phyloP scores from a whole-genome alignment of 1,140 invertebrate genomes.

The Atopsyche davidsoni region DNA sequence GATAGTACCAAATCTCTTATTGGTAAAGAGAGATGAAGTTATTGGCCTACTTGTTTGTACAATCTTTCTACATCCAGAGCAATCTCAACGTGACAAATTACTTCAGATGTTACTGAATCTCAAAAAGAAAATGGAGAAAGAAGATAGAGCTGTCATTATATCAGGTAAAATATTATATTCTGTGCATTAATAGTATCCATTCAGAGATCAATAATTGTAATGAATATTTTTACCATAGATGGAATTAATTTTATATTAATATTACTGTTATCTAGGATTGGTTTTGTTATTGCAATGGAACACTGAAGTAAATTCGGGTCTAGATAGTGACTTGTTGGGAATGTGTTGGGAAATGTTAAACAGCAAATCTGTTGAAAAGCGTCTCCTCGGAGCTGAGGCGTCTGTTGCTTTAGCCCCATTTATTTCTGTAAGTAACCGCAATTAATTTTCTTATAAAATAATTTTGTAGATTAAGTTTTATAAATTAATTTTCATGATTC shows the following conservation, averaged over 20 bases:
- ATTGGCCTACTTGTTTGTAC: slow-evolving; percentile 64
- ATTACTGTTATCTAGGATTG: slow-evolving; percentile 19
- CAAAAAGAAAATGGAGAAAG: slow-evolving; percentile 66
- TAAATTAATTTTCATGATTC: neutral
- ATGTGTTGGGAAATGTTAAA: slow-evolving; percentile 73
- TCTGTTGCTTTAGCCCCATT: slow-evolving; percentile 68
- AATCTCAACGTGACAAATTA: slow-evolving; percentile 57
- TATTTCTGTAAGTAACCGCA: slow-evolving; percentile 49
- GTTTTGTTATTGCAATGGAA: slow-evolving; percentile 28
- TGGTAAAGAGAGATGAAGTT: slow-evolving; percentile 67
- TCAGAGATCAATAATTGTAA: neutral
- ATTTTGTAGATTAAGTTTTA: neutral
- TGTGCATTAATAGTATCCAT: slow-evolving; percentile 6
- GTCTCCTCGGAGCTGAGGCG: slow-evolving; percentile 66
- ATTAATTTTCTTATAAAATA: neutral
- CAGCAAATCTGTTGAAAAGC: slow-evolving; percentile 64
- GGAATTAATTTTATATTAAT: neutral
- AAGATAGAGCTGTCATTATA: slow-evolving; percentile 64
- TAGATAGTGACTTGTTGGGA: slow-evolving; percentile 28
- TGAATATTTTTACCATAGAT: neutral
- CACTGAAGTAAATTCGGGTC: slow-evolving; percentile 21
- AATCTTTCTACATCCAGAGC: slow-evolving; percentile 56
- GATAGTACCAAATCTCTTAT: slow-evolving; percentile 63
- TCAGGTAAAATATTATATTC: slow-evolving; percentile 41
- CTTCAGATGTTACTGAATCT: slow-evolving; percentile 69